Conservation (phyloP, 2,113 vertebrate species). For the Perognathus longimembris region DNA sequence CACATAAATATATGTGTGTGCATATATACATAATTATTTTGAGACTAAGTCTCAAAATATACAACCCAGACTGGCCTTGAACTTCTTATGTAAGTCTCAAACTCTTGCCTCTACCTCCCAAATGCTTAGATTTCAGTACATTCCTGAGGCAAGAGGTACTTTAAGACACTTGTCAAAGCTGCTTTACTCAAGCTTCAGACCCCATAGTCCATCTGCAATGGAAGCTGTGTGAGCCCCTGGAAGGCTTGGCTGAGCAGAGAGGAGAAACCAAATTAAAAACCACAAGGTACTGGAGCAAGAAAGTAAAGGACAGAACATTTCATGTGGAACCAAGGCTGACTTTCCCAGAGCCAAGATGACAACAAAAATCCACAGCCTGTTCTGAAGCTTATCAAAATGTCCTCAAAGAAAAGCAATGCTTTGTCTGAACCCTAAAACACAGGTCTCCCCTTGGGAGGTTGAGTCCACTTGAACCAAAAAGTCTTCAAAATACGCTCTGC, state of each 20-base stretch:
- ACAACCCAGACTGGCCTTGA: too few species aligned
- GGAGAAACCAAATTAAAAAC: conserved; percentile 56
- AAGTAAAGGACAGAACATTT: background rate
- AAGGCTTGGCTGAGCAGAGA: background rate
- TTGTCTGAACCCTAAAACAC: background rate
- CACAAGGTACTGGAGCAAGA: background rate
- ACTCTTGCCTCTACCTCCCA: background rate
- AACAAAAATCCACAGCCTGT: background rate
- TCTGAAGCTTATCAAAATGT: background rate
- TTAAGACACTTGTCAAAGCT: background rate
- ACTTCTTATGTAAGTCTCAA: background rate
- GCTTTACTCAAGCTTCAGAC: conserved; percentile 6
- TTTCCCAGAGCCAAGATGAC: background rate
- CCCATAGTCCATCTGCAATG: background rate
- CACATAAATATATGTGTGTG: too few species aligned
- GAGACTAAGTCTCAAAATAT: too few species aligned
- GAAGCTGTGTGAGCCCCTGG: background rate
- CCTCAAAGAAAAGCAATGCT: background rate
- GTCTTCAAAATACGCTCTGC: background rate
- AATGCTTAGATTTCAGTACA: background rate
- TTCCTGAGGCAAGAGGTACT: background rate
- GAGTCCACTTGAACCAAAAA: background rate
- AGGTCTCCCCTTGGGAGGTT: background rate
- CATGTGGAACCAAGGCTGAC: background rate
- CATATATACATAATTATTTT: too few species aligned